Base-by-base conservation (phyloP, 2,113 vertebrate genomes). In the Carassius auratus region DNA sequence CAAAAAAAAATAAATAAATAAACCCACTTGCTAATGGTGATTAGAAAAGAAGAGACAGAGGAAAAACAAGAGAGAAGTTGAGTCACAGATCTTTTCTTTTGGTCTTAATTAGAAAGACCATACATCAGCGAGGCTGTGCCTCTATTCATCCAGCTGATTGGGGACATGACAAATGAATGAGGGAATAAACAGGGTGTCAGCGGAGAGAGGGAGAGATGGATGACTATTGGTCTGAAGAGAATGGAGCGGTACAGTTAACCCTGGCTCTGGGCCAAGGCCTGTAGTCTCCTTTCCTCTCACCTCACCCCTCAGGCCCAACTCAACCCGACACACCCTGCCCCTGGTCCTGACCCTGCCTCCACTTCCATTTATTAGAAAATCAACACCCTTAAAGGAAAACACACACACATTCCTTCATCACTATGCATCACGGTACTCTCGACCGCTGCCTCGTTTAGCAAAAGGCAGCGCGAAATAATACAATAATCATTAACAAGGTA, bases 121-220 rank as follows among this genome's bases (percentile, higher is more conserved):
- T 97, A 95, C 93, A 96, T 97, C 96, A 97, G 91, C 88, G 92
- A 93, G 90, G 91, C 76, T 93, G 92, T 91, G 86, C 94, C 95
- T 94, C 95, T 95, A 96, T 97, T 97, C 96, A 97, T 96, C 94
- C 93, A 92, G 90, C 95, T 95, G 95, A 96, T 96, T 96, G 94
- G 94, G 93, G 95, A 96, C 95, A 96, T 97, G 96, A 97, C 95
- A 96, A 97, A 97, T 97, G 96, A 96, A 96, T 96, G 94, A 95
- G 83, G 89, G 96, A 96, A 97, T 96, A 97, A 96, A 96, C 96
- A 92, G 94, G 92, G 94, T 96, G 95, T 96, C 96, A 96, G 93
- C 83, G 82, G 87, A 85, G 90, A 87, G 90, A 94, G 93, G 93
- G 92, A 92, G 94, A 97, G 96, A 97, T 96, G 95, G 95, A 98